Evolutionary conservation across 2,113 vertebrate genomes (phyloP).

Genomic region (Alethe diademata): DNA sequence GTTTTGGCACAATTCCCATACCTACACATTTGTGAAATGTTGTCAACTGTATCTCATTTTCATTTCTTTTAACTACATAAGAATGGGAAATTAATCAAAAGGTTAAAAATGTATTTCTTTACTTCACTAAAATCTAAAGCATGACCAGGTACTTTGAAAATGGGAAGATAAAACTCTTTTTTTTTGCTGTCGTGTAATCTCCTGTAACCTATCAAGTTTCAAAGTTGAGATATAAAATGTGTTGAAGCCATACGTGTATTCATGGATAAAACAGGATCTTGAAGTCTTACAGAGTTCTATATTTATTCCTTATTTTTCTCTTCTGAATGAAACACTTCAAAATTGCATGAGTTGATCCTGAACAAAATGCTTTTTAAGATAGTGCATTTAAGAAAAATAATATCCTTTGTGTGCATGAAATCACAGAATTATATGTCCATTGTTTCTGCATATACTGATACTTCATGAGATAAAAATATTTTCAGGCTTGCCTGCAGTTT

Average conservation of each 20-base stretch:
- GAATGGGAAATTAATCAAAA: neutral
- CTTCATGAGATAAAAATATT: neutral
- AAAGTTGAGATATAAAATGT: neutral
- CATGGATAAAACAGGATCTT: neutral
- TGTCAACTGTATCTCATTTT: neutral
- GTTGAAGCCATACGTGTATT: neutral
- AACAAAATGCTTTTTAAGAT: neutral
- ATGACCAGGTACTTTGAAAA: fast-evolving
- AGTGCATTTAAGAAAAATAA: neutral
- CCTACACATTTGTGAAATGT: neutral
- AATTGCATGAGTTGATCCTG: neutral
- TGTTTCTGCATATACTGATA: neutral
- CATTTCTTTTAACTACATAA: neutral
- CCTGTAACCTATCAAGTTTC: neutral
- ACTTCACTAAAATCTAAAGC: neutral
- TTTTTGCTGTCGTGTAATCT: neutral
- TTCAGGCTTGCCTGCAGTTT: neutral
- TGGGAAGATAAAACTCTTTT: neutral
- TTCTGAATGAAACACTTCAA: neutral
- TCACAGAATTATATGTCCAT: neutral
- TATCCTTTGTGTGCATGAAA: neutral
- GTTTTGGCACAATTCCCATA: neutral
- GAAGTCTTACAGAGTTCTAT: neutral
- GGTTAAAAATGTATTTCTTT: neutral
- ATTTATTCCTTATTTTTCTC: neutral